These are phyloP conservation scores for Zaprionus ornatus DNA, from an alignment of 1,140 invertebrate genomes.

Conservation along the genomic window DNA sequence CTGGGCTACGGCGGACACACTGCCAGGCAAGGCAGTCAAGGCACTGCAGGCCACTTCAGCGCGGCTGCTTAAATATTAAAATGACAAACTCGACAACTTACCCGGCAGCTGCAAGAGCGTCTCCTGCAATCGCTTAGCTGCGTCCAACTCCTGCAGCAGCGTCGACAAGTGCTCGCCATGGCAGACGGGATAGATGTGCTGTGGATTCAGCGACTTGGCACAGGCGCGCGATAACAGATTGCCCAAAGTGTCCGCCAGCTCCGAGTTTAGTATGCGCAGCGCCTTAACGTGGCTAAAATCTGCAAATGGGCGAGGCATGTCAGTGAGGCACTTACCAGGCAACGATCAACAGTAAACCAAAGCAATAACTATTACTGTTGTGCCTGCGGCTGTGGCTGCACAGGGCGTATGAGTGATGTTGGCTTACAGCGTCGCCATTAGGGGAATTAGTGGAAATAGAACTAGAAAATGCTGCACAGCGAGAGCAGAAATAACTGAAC, in stretches of 20 bases:
- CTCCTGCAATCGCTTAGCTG: slow-evolving; percentile 85
- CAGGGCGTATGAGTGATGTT: slow-evolving; percentile 33
- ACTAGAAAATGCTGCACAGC: not conserved
- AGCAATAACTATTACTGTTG: not conserved
- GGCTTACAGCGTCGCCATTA: slow-evolving; percentile 15
- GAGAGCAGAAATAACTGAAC: not conserved
- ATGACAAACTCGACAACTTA: slow-evolving; percentile 76
- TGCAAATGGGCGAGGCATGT: slow-evolving; percentile 82
- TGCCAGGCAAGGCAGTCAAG: slow-evolving; percentile 11
- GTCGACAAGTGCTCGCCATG: slow-evolving; percentile 84
- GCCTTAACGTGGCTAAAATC: slow-evolving; percentile 94
- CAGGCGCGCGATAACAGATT: slow-evolving; percentile 94
- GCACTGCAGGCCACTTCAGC: slow-evolving; percentile 47
- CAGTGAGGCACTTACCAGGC: not conserved
- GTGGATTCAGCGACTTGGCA: slow-evolving; percentile 91
- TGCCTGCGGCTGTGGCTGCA: not conserved
- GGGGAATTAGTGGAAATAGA: not conserved
- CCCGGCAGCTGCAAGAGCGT: slow-evolving; percentile 86
- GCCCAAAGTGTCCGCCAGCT: slow-evolving; percentile 96
- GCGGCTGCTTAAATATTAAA: slow-evolving; percentile 72
- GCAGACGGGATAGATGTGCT: slow-evolving; percentile 88
- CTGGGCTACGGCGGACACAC: slow-evolving; percentile 22
- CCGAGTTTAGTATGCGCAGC: slow-evolving; percentile 92
- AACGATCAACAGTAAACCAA: not conserved
- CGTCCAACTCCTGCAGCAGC: slow-evolving; percentile 84